Evolutionary conservation across 2,888 invertebrate species (phyloP).

Genomic region (Watsonalla cultraria): DNA sequence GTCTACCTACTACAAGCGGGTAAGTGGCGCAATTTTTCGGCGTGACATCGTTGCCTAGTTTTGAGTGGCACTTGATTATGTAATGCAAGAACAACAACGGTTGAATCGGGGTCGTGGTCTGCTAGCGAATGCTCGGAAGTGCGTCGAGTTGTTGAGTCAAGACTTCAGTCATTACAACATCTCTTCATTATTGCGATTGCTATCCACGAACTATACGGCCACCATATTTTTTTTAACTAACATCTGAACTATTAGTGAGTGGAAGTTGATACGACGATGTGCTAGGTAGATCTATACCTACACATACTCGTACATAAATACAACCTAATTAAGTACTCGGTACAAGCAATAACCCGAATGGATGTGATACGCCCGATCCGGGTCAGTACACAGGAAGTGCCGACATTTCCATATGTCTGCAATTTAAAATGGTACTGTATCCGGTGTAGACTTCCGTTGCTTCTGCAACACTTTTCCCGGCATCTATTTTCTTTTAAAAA

Average conservation of each 20-base stretch:
- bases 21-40: conserved; percentile 74
- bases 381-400: conserved; percentile 51
- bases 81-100: conserved; percentile 68
- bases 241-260: no score
- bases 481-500: neutral
- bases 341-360: conserved; percentile 16
- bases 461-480: conserved; percentile 35
- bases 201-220: conserved; percentile 1
- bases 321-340: neutral
- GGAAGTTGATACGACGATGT: no score
- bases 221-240: neutral
- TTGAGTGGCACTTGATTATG: conserved; percentile 69
- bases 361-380: conserved; percentile 25
- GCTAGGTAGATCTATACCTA: neutral
- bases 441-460: conserved; percentile 50
- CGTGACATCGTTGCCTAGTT: conserved; percentile 78
- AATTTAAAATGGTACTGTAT: conserved; percentile 54
- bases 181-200: conserved; percentile 25
- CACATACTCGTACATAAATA: neutral
- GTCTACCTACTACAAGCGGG: conserved; percentile 25
- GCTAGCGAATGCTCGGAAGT: conserved; percentile 58
- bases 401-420: conserved; percentile 58
- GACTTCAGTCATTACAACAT: conserved; percentile 37
- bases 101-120: conserved; percentile 68
- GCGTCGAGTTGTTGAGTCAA: conserved; percentile 26